Evolutionary conservation across 1,140 invertebrate genomes (phyloP), one percentile per base, ranked within the genome.

Genomic region (Caenorhabditis inopinata): DNA sequence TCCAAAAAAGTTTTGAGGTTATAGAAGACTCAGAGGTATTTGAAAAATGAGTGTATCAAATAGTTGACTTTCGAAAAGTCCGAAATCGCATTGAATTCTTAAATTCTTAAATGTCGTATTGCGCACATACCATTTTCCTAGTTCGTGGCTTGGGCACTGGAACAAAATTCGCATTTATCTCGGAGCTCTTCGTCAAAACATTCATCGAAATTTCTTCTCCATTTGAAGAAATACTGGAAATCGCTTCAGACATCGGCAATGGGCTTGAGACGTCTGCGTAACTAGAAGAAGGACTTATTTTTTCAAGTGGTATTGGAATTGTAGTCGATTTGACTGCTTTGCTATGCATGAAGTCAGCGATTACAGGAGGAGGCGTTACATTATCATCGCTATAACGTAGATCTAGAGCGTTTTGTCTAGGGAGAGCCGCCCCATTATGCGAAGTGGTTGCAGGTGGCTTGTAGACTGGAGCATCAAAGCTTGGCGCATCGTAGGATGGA

Each of bases 391-490:
- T 68, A 4, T n/a, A 68, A 38, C 58, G 58, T 9, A 68, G 32
- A 38, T 68, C 58, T 25, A 68, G n/a, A 12, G 58, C 58, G 21
- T 68, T 68, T 21, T 68, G 58, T 42, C 38, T 68, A 6, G 58
- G 18, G 0, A 68, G n/a, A 6, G 25, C 25, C 21, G 32, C 21
- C 32, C 51, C 51, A 16, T 58, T 58, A 16, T 32, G 14, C 2
- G 38, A 21, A 21, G n/a, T 32, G 6, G 11, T 42, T 32, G 6
- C 38, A 42, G 38, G 38, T 7, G 53, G 27, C 38, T 68, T 32
- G n/a, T 32, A 58, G 16, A 58, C 51, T 32, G 58, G 58, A 38
- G 58, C 58, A 68, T 68, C 58, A 21, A 68, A 68, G 27, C 58
- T 68, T 38, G 58, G 58, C 6, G 58, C 58, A 21, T 68, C 58